phyloP scores from a whole-genome alignment of 2,888 invertebrate genomes.

The Eucera pruinosa region DNA sequence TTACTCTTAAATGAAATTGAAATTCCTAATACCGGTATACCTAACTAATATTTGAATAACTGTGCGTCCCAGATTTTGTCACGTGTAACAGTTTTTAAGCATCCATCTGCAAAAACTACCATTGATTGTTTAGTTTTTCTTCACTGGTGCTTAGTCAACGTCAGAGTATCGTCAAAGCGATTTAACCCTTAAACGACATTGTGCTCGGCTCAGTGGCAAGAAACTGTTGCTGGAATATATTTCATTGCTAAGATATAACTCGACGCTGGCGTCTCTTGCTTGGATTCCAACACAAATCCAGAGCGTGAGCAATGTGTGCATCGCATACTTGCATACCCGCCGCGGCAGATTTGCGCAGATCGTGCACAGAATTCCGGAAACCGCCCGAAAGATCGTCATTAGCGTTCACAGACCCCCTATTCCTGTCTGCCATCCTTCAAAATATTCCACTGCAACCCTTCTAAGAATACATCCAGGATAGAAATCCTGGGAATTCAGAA shows the following conservation, averaged over 20 bases:
- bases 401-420: constrained; percentile 3
- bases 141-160: too few relatives aligned
- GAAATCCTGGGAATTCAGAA: background rate
- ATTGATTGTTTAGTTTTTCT: background rate
- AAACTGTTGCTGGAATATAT: constrained; percentile 5
- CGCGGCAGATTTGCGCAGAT: background rate
- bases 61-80: too few relatives aligned
- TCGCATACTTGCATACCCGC: constrained; percentile 16
- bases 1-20: too few relatives aligned
- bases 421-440: background rate
- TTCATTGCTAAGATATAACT: constrained; percentile 15
- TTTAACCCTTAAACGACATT: background rate
- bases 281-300: constrained; percentile 23
- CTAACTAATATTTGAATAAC: too few relatives aligned
- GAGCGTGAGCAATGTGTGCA: constrained; percentile 23
- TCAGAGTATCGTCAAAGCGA: background rate
- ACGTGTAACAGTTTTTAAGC: too few relatives aligned
- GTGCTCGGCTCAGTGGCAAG: background rate
- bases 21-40: too few relatives aligned
- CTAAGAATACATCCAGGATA: background rate
- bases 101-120: too few relatives aligned
- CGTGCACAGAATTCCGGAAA: constrained; percentile 18
- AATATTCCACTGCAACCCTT: background rate
- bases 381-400: constrained; percentile 28
- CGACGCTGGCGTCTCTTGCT: constrained; percentile 2